Percentiles rank a stretch among this genome's conserved stretches.
These are phyloP conservation scores for Chloroceryle amazona DNA, from an alignment of 2,797 vertebrate species.

Conservation along the genomic window DNA sequence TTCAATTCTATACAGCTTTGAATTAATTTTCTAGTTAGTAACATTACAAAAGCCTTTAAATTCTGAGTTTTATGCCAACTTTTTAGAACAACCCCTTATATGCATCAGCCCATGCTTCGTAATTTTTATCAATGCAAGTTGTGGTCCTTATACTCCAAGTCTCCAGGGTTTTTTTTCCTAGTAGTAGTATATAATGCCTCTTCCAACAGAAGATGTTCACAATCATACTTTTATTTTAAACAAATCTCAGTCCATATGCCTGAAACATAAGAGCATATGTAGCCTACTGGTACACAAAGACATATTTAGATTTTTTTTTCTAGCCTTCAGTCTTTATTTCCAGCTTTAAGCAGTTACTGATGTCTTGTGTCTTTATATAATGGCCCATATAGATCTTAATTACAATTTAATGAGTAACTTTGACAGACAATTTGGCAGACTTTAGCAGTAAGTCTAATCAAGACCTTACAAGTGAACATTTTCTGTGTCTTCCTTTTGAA, in stretches of 20 bases:
- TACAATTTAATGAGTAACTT: slow-evolving; percentile 5
- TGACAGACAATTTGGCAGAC: neutral
- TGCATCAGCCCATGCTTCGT: neutral
- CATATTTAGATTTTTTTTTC: neutral
- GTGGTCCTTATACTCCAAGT: neutral
- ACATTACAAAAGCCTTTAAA: neutral
- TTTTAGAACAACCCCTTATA: neutral
- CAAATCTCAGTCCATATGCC: neutral
- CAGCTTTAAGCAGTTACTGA: neutral
- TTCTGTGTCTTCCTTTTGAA: neutral
- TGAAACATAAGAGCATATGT: neutral
- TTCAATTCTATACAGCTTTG: neutral
- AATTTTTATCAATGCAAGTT: neutral
- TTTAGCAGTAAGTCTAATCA: neutral
- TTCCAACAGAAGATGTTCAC: neutral
- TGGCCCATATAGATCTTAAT: neutral
- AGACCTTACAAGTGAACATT: neutral
- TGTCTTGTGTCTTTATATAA: neutral
- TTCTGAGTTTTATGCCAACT: neutral
- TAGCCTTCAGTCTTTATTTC: neutral
- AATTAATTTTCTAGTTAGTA: neutral
- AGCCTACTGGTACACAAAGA: neutral
- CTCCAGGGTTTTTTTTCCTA: neutral
- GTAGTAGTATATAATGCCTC: neutral
- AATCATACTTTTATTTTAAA: neutral